Base-by-base conservation (phyloP, 1,140 invertebrate species). In the Drosophila triauraria region DNA sequence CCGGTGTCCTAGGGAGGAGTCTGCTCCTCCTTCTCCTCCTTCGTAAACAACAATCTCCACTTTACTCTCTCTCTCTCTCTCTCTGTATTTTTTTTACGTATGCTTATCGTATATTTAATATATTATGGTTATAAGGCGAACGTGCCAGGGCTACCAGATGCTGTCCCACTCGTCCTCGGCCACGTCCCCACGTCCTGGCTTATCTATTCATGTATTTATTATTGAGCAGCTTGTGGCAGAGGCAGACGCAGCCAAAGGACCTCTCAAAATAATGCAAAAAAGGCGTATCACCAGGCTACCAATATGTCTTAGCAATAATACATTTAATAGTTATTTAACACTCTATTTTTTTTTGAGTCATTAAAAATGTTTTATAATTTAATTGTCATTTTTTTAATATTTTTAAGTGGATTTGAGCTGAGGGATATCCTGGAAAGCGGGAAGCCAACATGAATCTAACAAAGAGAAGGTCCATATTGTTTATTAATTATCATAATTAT, bases 61-160 rank as follows among this genome's bases (percentile, higher is more conserved):
- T 53, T 27, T 57, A 25, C 44, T 50, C n/a, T 68, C 10, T 25
- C 20, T 9, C n/a, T n/a, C 9, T 20, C 5, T 12, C 5, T 35
- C 30, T 30, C 6, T 32, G 8, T 23, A 46, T 40, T 47, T 48
- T 51, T 68, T 72, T 57, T 53, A 25, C 20, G 44, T 43, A 35
- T 69, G 38, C 46, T 69, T 62, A 62, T 58, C 38, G 54, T 72
- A 51, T 70, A 48, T 70, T 72, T 69, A 70, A 72, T 72, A 69
- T 43, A 72, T 59, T 58, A 69, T 58, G 54, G 53, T 46, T 48
- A 70, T 59, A 72, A 70, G 64, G 65, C 64, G 47, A 17, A 72
- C 69, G 69, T 72, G 69, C 53, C 65, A 70, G 35, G 64, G 23
- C 67, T 43, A 32, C 30, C 63, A 72, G 51, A 58, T 72, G 50